phyloP scores from a whole-genome alignment of 2,797 vertebrate genomes.

The Yasuhikotakia modesta region DNA sequence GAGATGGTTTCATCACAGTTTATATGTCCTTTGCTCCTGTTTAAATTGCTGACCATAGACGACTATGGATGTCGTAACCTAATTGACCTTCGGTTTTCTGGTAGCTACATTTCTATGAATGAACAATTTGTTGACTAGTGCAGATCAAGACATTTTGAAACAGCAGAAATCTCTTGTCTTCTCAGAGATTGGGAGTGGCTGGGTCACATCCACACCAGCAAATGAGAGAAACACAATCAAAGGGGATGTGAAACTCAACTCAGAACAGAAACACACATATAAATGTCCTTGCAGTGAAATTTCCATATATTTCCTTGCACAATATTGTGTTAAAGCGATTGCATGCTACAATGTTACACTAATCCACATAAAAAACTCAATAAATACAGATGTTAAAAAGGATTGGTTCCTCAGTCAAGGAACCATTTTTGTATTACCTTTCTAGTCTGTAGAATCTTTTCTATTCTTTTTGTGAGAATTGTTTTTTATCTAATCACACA shows the following conservation, averaged over 20 bases:
- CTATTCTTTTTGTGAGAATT: no score
- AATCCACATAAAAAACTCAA: no score
- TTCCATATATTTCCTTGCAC: background rate
- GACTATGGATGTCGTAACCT: background rate
- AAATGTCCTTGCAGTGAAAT: background rate
- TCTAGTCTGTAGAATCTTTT: background rate
- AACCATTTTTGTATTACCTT: background rate
- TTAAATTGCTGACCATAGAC: background rate
- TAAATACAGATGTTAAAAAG: no score
- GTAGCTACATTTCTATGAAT: background rate
- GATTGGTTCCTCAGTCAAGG: background rate
- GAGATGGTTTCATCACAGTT: no score
- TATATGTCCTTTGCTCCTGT: background rate
- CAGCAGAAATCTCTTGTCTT: background rate
- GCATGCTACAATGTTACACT: background rate
- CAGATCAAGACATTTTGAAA: conserved; percentile 24
- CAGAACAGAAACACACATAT: conserved; percentile 13
- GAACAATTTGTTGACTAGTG: background rate
- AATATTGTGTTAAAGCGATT: background rate
- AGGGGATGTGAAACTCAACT: conserved; percentile 49
- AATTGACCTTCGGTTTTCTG: background rate
- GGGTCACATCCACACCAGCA: conserved; percentile 24
- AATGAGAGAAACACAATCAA: conserved; percentile 35
- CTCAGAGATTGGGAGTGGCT: background rate
- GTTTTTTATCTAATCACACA: no score